Conservation (phyloP, 2,113 vertebrate species). For the Scatophagus argus region DNA sequence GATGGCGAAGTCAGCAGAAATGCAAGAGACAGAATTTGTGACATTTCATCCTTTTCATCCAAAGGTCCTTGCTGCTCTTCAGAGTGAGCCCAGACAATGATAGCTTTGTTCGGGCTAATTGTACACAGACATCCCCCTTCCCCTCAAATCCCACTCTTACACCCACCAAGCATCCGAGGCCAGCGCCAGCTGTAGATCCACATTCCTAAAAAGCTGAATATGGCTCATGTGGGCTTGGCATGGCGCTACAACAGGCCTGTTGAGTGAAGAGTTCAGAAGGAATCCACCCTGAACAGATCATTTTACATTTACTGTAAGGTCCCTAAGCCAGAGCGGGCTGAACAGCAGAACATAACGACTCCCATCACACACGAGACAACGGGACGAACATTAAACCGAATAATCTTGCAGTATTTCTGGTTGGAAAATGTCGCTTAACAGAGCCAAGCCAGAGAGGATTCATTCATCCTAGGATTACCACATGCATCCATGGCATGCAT, state of each 20-base stretch:
- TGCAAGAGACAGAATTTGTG: constrained; percentile 2
- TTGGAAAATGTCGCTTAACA: constrained; percentile 66
- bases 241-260: constrained; percentile 61
- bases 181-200: constrained; percentile 63
- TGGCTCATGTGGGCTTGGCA: constrained; percentile 76
- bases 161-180: constrained; percentile 68
- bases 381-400: constrained; percentile 27
- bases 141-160: constrained; percentile 63
- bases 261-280: constrained; percentile 77
- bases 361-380: constrained; percentile 51
- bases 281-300: constrained; percentile 74
- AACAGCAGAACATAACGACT: constrained; percentile 12
- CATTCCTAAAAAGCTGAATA: constrained; percentile 75
- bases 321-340: constrained; percentile 5
- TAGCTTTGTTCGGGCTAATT: constrained; percentile 81
- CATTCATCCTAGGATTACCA: constrained; percentile 50
- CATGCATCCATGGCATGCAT: constrained; percentile 50
- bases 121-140: constrained; percentile 79
- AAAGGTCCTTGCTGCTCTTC: constrained; percentile 59
- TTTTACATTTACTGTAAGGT: constrained; percentile 62
- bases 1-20: neutral
- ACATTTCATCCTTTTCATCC: constrained; percentile 50
- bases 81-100: constrained; percentile 70
- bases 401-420: constrained; percentile 48
- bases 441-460: constrained; percentile 41